Evolutionary conservation across 2,113 vertebrate species (phyloP).

Genomic region (Silurus meridionalis): DNA sequence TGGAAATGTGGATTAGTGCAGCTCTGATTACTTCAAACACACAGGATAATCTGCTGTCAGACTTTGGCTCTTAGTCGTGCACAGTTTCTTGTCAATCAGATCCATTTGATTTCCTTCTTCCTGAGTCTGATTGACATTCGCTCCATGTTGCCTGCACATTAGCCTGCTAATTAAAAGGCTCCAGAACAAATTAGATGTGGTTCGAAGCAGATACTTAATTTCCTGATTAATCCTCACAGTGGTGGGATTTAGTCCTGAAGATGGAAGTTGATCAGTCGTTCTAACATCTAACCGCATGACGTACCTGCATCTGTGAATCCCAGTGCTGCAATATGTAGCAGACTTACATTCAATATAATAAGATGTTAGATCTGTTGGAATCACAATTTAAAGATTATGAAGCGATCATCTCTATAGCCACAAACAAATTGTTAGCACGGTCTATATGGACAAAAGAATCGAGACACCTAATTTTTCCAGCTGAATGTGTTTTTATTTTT

Average conservation of each 20-base stretch:
- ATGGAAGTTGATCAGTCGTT: neutral
- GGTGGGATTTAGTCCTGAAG: slow-evolving; percentile 10
- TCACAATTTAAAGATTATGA: neutral
- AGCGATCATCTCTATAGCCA: neutral
- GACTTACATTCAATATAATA: neutral
- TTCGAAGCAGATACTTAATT: slow-evolving; percentile 18
- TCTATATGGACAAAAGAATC: too few species aligned
- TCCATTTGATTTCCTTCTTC: neutral
- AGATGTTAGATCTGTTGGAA: neutral
- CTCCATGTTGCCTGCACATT: neutral
- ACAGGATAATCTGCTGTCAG: slow-evolving; percentile 28
- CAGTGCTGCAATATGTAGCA: neutral
- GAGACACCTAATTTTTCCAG: too few species aligned
- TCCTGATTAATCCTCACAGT: slow-evolving; percentile 32
- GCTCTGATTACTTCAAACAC: neutral
- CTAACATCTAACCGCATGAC: neutral
- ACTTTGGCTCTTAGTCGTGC: neutral
- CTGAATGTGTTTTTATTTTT: too few species aligned
- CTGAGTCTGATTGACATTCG: slow-evolving; percentile 10
- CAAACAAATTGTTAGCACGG: neutral
- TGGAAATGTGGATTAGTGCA: neutral
- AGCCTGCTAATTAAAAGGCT: slow-evolving; percentile 21
- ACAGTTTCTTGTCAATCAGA: neutral
- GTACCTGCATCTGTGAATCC: neutral
- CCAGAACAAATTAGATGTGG: slow-evolving; percentile 19